A percentile compares a stretch with the other conserved stretches of the same genome.
Conservation (phyloP, 1,140 invertebrate species). For the Drosophila sucinea region DNA sequence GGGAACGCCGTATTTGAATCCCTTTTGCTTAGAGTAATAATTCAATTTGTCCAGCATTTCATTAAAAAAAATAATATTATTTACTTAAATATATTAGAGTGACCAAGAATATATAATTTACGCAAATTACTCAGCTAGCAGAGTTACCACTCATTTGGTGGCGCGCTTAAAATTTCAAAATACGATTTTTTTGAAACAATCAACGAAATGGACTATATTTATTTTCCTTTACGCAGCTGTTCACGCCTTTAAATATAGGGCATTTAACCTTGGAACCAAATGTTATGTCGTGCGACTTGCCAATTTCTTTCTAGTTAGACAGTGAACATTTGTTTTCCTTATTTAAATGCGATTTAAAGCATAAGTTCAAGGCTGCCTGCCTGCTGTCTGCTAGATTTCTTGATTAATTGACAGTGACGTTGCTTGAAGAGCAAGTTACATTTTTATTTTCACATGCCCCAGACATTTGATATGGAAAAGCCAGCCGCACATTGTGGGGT, state of each 20-base stretch:
- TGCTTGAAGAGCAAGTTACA: slow-evolving; percentile 55
- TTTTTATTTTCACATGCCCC: slow-evolving; percentile 55
- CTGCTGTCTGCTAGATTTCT: slow-evolving; percentile 10
- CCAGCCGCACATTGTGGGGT: neutral
- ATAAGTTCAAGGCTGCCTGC: slow-evolving; percentile 66
- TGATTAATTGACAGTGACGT: slow-evolving; percentile 59
- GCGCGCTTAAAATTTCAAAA: neutral
- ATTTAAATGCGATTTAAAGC: slow-evolving; percentile 54
- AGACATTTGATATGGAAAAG: slow-evolving; percentile 58
- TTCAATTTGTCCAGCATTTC: slow-evolving; percentile 72
- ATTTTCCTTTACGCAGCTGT: slow-evolving; percentile 32
- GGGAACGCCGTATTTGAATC: slow-evolving; percentile 85
- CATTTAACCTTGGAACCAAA: slow-evolving; percentile 51
- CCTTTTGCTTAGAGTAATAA: slow-evolving; percentile 60
- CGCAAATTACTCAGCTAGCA: neutral
- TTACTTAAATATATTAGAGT: slow-evolving; percentile 17
- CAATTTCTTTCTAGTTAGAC: slow-evolving; percentile 53
- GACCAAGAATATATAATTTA: neutral
- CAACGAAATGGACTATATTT: neutral
- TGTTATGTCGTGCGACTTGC: slow-evolving; percentile 27
- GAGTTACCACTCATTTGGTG: neutral
- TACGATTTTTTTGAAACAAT: neutral
- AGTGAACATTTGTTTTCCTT: slow-evolving; percentile 28
- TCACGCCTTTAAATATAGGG: slow-evolving; percentile 40
- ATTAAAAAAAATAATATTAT: slow-evolving; percentile 50